These are phyloP conservation scores for Delichon dasypus DNA, from an alignment of 2,797 vertebrate genomes.

Conservation along the genomic window DNA sequence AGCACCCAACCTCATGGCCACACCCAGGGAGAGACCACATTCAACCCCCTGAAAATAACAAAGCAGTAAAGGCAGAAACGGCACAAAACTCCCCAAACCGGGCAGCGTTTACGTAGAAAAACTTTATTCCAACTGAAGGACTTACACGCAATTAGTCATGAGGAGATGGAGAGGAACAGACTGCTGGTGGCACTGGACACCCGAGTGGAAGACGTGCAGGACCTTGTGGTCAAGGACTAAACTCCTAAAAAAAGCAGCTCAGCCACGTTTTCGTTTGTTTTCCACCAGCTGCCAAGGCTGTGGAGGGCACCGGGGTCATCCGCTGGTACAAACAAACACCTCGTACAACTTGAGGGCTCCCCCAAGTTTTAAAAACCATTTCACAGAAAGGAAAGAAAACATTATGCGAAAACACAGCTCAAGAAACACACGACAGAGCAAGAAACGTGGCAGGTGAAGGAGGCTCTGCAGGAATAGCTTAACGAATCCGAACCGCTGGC, in stretches of 20 bases:
- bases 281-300: slow-evolving; percentile 58
- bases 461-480: slow-evolving; percentile 33
- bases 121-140: slow-evolving; percentile 80
- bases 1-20: neutral
- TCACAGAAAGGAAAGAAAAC: slow-evolving; percentile 76
- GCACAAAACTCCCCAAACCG: neutral
- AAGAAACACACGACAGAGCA: slow-evolving; percentile 73
- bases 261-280: slow-evolving; percentile 50
- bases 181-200: slow-evolving; percentile 73
- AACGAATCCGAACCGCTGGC: neutral
- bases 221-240: slow-evolving; percentile 67
- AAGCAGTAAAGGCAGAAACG: neutral
- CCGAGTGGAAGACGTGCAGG: slow-evolving; percentile 67
- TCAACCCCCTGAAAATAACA: neutral
- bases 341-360: slow-evolving; percentile 71
- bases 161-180: slow-evolving; percentile 68
- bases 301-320: slow-evolving; percentile 24
- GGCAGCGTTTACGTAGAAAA: slow-evolving; percentile 73
- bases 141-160: slow-evolving; percentile 72
- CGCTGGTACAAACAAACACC: slow-evolving; percentile 64
- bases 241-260: slow-evolving; percentile 47
- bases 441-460: neutral
- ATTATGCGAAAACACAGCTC: slow-evolving; percentile 73
- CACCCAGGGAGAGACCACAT: rapidly evolving
- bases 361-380: slow-evolving; percentile 74